Conservation (phyloP, 2,888 invertebrate species). For the Sphaerophoria taeniata region DNA sequence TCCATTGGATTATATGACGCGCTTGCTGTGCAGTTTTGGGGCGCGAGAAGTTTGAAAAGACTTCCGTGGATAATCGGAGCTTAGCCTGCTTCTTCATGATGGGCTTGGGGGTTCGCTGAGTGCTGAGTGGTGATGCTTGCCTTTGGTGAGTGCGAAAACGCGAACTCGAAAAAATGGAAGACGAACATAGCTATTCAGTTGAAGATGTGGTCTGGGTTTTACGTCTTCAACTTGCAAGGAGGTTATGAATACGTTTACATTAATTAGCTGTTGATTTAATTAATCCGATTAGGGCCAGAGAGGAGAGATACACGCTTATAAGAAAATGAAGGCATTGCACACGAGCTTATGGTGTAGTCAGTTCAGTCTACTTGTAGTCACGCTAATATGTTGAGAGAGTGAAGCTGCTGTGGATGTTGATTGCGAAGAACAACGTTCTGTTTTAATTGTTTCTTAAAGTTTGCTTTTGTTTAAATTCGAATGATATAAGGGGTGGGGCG, state of each 20-base stretch:
- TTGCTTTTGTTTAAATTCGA: constrained; percentile 9
- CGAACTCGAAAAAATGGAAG: neutral
- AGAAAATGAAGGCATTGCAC: neutral
- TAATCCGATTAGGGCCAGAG: constrained; percentile 76
- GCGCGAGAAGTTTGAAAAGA: constrained; percentile 56
- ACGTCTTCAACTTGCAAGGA: constrained; percentile 8
- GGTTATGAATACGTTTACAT: constrained; percentile 76
- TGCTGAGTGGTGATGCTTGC: neutral
- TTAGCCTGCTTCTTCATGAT: constrained; percentile 25
- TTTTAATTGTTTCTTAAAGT: constrained; percentile 51
- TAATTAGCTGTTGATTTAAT: constrained; percentile 82
- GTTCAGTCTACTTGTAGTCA: neutral
- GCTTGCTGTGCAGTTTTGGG: constrained; percentile 67
- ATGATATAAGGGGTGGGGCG: too few species aligned
- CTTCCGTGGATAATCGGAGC: constrained; percentile 67
- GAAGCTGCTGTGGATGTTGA: constrained; percentile 26
- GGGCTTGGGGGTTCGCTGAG: neutral
- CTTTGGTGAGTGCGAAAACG: neutral
- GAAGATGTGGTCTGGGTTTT: constrained; percentile 14
- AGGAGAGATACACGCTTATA: neutral
- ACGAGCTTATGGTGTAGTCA: constrained; percentile 20
- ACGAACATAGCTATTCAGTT: neutral
- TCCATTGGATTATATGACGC: constrained; percentile 56
- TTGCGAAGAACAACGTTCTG: constrained; percentile 50
- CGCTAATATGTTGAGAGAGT: neutral